A percentile compares a stretch with the other conserved stretches of the same genome.
phyloP scores from a whole-genome alignment of 37 sponge, comb jelly and placozoan species.

The Hexactinellida sp. region DNA sequence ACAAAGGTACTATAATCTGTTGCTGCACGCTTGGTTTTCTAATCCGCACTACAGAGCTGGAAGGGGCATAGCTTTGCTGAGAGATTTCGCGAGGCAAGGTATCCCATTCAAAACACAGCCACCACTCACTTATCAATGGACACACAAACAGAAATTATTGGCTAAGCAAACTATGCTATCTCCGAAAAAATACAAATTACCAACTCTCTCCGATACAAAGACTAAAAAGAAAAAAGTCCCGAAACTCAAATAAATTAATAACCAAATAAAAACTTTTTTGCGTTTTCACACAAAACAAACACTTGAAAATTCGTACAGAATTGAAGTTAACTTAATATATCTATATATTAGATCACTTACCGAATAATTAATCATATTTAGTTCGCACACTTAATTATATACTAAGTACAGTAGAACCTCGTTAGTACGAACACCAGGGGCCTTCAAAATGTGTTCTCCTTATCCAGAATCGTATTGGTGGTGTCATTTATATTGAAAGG shows the following conservation, averaged over 20 bases:
- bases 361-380: background rate
- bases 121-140: background rate
- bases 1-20: slow-evolving; percentile 73
- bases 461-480: too few relatives aligned
- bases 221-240: slow-evolving; percentile 7
- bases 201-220: background rate
- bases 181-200: slow-evolving; percentile 10
- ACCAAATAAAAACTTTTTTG: background rate
- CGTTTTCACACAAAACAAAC: background rate
- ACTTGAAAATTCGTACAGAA: background rate
- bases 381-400: background rate
- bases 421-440: too few relatives aligned
- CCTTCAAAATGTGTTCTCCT: too few relatives aligned
- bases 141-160: background rate
- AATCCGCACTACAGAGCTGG: background rate
- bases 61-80: background rate
- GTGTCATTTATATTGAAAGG: too few relatives aligned
- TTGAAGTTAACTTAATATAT: too few relatives aligned
- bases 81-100: background rate
- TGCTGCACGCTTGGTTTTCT: slow-evolving; percentile 52
- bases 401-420: too few relatives aligned
- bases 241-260: background rate
- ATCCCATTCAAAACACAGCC: background rate
- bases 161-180: background rate
- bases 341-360: background rate